Evolutionary conservation across 2,797 vertebrate genomes (phyloP).

Genomic region (Hydrophis major): DNA sequence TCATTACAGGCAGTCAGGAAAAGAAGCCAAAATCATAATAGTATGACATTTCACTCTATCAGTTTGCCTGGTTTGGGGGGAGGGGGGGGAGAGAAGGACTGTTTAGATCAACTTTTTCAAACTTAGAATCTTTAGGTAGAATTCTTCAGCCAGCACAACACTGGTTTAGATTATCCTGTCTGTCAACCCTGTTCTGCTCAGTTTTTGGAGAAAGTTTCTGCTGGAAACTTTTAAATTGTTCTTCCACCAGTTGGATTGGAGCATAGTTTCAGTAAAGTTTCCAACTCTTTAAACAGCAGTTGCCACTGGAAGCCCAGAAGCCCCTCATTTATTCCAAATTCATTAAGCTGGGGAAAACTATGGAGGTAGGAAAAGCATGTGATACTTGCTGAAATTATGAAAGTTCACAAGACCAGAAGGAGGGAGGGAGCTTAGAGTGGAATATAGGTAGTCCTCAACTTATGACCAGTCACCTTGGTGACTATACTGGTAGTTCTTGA

Average conservation of each 20-base stretch:
- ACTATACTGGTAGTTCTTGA: not conserved
- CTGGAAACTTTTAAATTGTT: not conserved
- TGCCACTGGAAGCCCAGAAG: not conserved
- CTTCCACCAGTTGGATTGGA: not conserved
- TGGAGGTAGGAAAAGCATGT: not conserved
- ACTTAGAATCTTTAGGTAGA: not conserved
- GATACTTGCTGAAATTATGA: not conserved
- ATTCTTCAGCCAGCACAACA: not conserved
- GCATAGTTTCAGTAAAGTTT: not conserved
- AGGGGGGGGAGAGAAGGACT: no score
- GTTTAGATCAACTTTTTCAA: not conserved
- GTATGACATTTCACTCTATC: not conserved
- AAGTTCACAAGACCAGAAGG: not conserved
- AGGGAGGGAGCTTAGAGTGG: not conserved
- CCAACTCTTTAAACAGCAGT: not conserved
- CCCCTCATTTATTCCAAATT: not conserved
- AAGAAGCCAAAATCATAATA: not conserved
- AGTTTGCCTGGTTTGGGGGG: no score
- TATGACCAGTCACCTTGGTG: not conserved
- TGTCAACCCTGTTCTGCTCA: not conserved
- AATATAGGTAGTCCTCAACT: not conserved
- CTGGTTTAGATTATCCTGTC: not conserved
- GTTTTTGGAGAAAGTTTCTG: not conserved
- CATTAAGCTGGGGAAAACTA: not conserved
- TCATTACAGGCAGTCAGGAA: not conserved